A percentile compares a stretch with the other conserved stretches of the same genome.
These are phyloP conservation scores for Boloria euphrosyne DNA, from an alignment of 2,888 invertebrate species.

Conservation along the genomic window DNA sequence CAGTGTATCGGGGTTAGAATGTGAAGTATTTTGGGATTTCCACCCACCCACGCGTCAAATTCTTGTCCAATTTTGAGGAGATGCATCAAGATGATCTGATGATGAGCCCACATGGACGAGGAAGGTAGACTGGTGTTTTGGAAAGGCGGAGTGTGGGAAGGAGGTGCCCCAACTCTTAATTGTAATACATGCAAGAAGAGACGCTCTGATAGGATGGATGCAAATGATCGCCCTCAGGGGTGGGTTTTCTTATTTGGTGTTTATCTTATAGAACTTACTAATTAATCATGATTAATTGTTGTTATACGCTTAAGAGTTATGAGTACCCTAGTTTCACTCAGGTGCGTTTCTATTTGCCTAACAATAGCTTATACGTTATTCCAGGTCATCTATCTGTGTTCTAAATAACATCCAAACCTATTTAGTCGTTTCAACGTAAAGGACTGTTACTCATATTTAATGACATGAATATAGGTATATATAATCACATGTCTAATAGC, in stretches of 20 bases:
- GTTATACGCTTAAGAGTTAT: too few relatives aligned
- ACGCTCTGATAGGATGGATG: slow-evolving; percentile 72
- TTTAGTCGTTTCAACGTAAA: too few relatives aligned
- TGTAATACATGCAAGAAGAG: slow-evolving; percentile 77
- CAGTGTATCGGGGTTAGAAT: slow-evolving; percentile 45
- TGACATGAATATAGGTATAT: too few relatives aligned
- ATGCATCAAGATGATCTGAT: slow-evolving; percentile 38
- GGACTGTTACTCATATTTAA: too few relatives aligned
- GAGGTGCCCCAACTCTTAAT: slow-evolving; percentile 68
- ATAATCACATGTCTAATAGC: too few relatives aligned
- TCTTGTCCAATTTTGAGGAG: background rate
- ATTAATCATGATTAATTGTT: too few relatives aligned
- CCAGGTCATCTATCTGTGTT: too few relatives aligned
- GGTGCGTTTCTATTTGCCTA: too few relatives aligned
- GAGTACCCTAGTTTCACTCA: too few relatives aligned
- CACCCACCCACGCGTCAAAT: background rate
- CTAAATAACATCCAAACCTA: too few relatives aligned
- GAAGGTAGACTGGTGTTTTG: slow-evolving; percentile 75
- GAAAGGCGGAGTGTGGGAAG: slow-evolving; percentile 76
- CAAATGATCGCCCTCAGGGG: slow-evolving; percentile 70
- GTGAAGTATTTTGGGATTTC: slow-evolving; percentile 38
- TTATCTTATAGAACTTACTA: background rate
- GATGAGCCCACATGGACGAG: slow-evolving; percentile 66
- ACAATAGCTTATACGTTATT: too few relatives aligned
- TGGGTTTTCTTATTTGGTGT: slow-evolving; percentile 46